Conservation (phyloP, 1,140 invertebrate genomes). For the Latrodectus geometricus region DNA sequence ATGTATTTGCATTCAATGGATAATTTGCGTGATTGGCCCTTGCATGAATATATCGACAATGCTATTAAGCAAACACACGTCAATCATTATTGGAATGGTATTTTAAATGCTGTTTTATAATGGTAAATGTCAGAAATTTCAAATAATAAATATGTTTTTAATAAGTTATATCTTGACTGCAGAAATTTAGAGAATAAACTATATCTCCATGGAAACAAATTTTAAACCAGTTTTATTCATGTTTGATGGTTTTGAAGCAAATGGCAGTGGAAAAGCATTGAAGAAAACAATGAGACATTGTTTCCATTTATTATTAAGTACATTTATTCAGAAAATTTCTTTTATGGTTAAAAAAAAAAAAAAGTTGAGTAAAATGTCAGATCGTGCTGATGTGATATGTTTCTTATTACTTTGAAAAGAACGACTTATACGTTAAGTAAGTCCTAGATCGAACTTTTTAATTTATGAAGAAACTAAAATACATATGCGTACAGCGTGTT, state of each 20-base stretch:
- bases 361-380: constrained; percentile 17
- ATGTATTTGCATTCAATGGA: too few relatives aligned
- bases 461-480: constrained; percentile 20
- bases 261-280: too few relatives aligned
- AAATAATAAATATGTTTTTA: background rate
- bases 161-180: background rate
- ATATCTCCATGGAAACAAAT: background rate
- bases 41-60: too few relatives aligned
- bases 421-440: background rate
- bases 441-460: constrained; percentile 30
- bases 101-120: background rate
- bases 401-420: constrained; percentile 37
- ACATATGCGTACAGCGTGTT: background rate
- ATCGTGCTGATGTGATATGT: constrained; percentile 42
- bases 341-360: constrained; percentile 34
- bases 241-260: too few relatives aligned
- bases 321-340: constrained; percentile 23
- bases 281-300: constrained; percentile 50
- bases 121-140: background rate
- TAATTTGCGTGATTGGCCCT: too few relatives aligned
- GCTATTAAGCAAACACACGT: too few relatives aligned
- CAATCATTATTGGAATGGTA: too few relatives aligned
- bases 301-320: constrained; percentile 20
- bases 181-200: constrained; percentile 8
- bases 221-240: background rate